Evolutionary conservation across 2,797 vertebrate species (phyloP).

Genomic region (Cheirogaleus major): DNA sequence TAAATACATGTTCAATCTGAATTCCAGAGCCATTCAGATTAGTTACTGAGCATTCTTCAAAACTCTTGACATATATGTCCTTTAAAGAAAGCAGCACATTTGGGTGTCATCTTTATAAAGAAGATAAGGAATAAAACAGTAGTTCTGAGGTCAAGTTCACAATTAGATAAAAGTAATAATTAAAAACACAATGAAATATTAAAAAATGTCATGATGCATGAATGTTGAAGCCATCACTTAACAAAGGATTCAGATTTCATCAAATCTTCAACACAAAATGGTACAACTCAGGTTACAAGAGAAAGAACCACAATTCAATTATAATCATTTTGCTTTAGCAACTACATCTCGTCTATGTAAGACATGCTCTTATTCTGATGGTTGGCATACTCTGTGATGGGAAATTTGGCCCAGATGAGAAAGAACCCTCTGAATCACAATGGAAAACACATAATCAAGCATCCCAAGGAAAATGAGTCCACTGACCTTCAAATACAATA

Average conservation of each 20-base stretch:
- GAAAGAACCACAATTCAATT: neutral
- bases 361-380: neutral
- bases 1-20: neutral
- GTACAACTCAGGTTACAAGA: neutral
- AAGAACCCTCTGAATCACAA: neutral
- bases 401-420: neutral
- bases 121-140: no score
- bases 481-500: neutral
- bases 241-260: neutral
- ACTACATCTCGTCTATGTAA: neutral
- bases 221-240: neutral
- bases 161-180: neutral
- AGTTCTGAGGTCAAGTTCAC: neutral
- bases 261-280: neutral
- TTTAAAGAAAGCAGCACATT: neutral
- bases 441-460: accelerated
- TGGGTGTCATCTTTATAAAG: neutral
- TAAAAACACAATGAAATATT: neutral
- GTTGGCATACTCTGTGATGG: neutral
- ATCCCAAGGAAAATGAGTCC: neutral
- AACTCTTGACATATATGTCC: neutral
- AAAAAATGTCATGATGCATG: neutral
- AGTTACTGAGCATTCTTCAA: neutral
- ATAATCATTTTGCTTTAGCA: neutral
- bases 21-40: neutral